Evolutionary conservation across 2,113 vertebrate genomes (phyloP), one percentile per base, ranked within the genome.

Genomic region (Melanerpes formicivorus): DNA sequence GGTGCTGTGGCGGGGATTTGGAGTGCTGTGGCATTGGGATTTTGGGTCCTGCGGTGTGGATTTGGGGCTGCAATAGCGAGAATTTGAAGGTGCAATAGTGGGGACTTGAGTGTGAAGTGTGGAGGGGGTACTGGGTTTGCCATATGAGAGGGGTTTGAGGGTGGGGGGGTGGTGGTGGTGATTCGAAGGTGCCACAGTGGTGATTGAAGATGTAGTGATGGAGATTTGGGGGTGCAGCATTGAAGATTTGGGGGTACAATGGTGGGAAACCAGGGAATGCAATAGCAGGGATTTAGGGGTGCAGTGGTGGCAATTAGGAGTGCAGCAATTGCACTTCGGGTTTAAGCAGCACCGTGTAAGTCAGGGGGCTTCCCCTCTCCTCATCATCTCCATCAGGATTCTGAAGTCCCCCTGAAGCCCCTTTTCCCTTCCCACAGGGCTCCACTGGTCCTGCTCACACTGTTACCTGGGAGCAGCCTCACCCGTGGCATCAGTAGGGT

Each of bases 381-480:
- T 8, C 22, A 10, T 48, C 37, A 13, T 37, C 69, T 84, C 40
- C 22, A 5, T 27, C 18, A 32, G 59, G 64, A 12, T 1, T 1
- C n/a, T 5, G 42, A 59, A 25, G 5, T 11, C 30, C 15, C n/a
- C 27, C 32, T 3, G 0, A 4, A 83, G 65, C 34, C 23, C 22
- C 21, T 18, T n/a, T 5, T n/a, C 9, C 29, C 4, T 55, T 40
- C 42, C 46, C 3, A 66, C 75, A 89, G 96, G 95, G 97, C 96
- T 95, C 95, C 91, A 3, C 81, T 59, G 84, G 81, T 70, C n/a
- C 71, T 22, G 25, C 32, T 82, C 52, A 1, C 4, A 14, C 96
- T 18, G n/a, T 97, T 97, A 97, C 97, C 97, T 97, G 95, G 93
- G 95, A 97, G 96, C 94, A 91, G 96, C 95, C 96, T 91, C 95